Conservation (phyloP, 2,113 vertebrate genomes). For the Phyllostomus discolor region DNA sequence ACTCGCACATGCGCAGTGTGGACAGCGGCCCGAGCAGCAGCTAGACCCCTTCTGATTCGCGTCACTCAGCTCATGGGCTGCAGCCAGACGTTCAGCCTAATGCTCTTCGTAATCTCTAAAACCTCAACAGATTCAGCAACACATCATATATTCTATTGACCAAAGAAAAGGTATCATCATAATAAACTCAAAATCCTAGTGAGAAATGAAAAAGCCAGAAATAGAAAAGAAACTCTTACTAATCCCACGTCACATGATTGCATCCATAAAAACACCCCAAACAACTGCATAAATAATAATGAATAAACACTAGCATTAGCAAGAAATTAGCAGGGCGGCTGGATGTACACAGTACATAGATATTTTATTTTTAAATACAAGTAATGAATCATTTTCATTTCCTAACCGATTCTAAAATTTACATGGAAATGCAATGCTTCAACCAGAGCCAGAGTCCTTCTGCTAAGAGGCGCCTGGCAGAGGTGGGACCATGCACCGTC, state of each 20-base stretch:
- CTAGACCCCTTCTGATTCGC: neutral
- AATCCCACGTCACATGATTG: neutral
- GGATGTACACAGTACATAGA: neutral
- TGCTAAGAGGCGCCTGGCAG: neutral
- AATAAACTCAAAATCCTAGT: neutral
- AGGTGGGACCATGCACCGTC: neutral
- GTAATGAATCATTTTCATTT: neutral
- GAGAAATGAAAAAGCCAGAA: neutral
- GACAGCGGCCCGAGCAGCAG: neutral
- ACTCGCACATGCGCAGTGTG: neutral
- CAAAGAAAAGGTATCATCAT: neutral
- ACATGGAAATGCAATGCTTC: neutral
- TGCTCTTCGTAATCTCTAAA: neutral
- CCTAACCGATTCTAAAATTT: neutral
- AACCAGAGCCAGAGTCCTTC: neutral
- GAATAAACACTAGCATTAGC: neutral
- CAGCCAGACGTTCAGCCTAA: neutral
- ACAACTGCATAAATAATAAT: neutral
- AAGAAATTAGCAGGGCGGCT: neutral
- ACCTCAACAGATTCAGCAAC: neutral
- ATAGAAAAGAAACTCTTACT: neutral
- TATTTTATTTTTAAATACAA: neutral
- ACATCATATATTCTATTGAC: neutral
- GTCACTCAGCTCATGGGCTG: neutral
- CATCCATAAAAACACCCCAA: neutral